phyloP scores from a whole-genome alignment of 2,113 vertebrate genomes.

The Piliocolobus tephrosceles region DNA sequence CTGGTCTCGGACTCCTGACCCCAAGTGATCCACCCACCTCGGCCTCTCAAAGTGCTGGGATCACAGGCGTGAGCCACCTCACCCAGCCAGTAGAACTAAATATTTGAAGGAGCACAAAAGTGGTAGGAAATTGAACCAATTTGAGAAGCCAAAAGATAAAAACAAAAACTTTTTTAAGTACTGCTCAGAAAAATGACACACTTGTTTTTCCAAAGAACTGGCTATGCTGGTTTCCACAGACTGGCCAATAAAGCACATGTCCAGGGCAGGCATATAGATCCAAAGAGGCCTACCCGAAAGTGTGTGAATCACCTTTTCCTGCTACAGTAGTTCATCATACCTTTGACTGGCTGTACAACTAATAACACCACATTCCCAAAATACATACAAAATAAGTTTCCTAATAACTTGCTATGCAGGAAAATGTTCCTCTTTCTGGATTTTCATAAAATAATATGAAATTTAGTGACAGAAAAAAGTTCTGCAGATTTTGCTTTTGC shows the following conservation, averaged over 20 bases:
- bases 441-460: constrained; percentile 23
- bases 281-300: neutral
- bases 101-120: neutral
- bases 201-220: neutral
- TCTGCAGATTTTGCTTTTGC: constrained; percentile 4
- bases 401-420: neutral
- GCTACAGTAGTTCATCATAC: too few relatives aligned
- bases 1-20: too few relatives aligned
- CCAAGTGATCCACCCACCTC: too few relatives aligned
- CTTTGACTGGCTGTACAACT: neutral
- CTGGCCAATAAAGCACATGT: neutral
- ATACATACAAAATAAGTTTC: neutral
- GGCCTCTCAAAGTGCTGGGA: too few relatives aligned
- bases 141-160: neutral
- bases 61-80: too few relatives aligned
- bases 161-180: neutral
- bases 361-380: neutral
- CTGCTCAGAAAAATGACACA: neutral
- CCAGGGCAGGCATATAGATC: neutral
- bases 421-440: neutral
- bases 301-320: too few relatives aligned
- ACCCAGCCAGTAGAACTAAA: neutral
- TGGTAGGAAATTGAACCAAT: neutral
- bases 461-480: neutral
- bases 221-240: neutral